Evolutionary conservation across 1,140 invertebrate genomes (phyloP).

Genomic region (Drosophila parabipectinata): DNA sequence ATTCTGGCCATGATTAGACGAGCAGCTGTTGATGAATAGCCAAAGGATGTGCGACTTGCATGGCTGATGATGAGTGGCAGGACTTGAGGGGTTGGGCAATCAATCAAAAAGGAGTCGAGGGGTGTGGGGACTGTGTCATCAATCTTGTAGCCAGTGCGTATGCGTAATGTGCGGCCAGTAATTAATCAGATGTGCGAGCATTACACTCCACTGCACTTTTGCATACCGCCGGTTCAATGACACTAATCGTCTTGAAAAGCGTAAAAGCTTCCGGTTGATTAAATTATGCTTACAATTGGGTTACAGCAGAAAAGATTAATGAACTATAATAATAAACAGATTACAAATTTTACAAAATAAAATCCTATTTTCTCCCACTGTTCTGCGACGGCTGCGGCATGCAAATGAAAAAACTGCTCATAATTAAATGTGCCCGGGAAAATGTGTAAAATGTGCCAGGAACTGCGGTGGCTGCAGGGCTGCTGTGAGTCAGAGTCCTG

Average conservation of each 20-base stretch:
- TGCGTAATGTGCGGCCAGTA: slow-evolving; percentile 45
- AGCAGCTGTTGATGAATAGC: slow-evolving; percentile 53
- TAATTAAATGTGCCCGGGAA: slow-evolving; percentile 64
- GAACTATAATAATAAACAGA: not conserved
- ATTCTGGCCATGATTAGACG: slow-evolving; percentile 44
- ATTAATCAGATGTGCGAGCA: slow-evolving; percentile 45
- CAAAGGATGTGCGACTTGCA: slow-evolving; percentile 44
- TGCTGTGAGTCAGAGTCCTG: slow-evolving; percentile 1
- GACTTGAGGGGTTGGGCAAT: slow-evolving; percentile 34
- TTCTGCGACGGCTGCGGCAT: slow-evolving; percentile 38
- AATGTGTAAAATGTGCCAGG: slow-evolving; percentile 57
- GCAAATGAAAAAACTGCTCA: slow-evolving; percentile 47
- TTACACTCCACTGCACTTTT: slow-evolving; percentile 13
- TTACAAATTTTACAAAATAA: slow-evolving; percentile 8
- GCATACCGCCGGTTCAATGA: slow-evolving; percentile 28
- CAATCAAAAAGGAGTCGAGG: slow-evolving; percentile 36
- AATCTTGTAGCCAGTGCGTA: slow-evolving; percentile 50
- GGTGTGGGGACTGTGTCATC: slow-evolving; percentile 24
- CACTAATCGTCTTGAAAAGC: slow-evolving; percentile 58
- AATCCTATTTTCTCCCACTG: not conserved
- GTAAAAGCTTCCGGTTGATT: slow-evolving; percentile 44
- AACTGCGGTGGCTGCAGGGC: slow-evolving; percentile 29
- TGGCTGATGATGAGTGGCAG: slow-evolving; percentile 45
- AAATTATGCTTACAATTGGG: slow-evolving; percentile 22
- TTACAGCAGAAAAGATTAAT: not conserved